Percentiles rank a stretch among this genome's conserved stretches.
These are phyloP conservation scores for Trichogramma dendrolimi DNA, from an alignment of 2,888 invertebrate genomes.

Conservation along the genomic window DNA sequence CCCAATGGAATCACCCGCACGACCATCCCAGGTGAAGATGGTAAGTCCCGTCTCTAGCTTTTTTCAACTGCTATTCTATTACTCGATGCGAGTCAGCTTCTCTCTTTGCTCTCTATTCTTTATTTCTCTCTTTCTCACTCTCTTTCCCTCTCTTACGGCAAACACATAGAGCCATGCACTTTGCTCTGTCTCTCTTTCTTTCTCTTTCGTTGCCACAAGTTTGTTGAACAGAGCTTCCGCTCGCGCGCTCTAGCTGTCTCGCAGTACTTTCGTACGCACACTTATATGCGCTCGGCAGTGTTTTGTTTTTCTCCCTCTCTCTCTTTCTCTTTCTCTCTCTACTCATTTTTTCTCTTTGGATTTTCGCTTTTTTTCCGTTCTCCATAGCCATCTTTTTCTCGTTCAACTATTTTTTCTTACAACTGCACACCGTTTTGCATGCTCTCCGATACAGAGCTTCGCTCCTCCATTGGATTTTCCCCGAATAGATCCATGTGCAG, in stretches of 20 bases:
- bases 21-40: slow-evolving; percentile 41
- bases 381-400: not conserved
- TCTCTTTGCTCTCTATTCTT: too few relatives aligned
- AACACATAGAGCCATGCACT: too few relatives aligned
- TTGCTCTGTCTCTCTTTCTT: too few relatives aligned
- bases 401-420: not conserved
- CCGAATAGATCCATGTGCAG: not conserved
- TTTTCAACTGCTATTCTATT: too few relatives aligned
- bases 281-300: not conserved
- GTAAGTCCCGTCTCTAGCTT: slow-evolving; percentile 33
- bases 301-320: slow-evolving; percentile 11
- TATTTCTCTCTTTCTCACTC: too few relatives aligned
- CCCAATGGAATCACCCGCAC: slow-evolving; percentile 36
- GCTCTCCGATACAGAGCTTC: not conserved
- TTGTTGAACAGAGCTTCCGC: too few relatives aligned
- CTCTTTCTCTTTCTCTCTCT: not conserved
- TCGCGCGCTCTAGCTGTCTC: too few relatives aligned
- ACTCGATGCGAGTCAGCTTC: too few relatives aligned
- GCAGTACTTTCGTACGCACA: too few relatives aligned
- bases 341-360: not conserved
- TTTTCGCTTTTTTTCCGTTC: not conserved
- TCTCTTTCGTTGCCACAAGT: too few relatives aligned
- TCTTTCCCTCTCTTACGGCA: too few relatives aligned
- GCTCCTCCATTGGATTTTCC: not conserved
- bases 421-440: too few relatives aligned